These are phyloP conservation scores for Chromoteleia sp. DNA, from an alignment of 2,888 invertebrate species.

Conservation along the genomic window DNA sequence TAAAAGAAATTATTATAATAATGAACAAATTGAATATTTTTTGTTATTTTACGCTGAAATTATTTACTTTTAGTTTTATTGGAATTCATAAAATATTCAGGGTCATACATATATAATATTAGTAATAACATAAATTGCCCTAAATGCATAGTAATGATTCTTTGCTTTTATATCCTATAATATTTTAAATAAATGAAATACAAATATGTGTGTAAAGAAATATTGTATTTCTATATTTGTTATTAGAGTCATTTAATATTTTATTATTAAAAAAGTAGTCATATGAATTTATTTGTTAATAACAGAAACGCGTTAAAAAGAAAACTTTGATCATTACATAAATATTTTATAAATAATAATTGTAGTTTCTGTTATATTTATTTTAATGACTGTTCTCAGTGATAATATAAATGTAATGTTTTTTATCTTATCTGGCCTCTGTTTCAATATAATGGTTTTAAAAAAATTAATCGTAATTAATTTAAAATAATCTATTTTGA, in stretches of 20 bases:
- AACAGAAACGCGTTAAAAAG: no score
- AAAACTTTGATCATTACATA: no score
- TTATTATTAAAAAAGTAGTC: no score
- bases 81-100: slow-evolving; percentile 22
- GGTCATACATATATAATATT: slow-evolving; percentile 2
- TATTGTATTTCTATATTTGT: no score
- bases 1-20: slow-evolving; percentile 18
- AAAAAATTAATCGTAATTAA: no score
- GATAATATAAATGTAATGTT: not conserved
- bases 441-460: no score
- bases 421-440: not conserved
- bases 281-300: no score
- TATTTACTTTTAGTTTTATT: slow-evolving; percentile 28
- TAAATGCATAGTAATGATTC: slow-evolving; percentile 5
- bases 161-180: not conserved
- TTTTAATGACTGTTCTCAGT: not conserved
- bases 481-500: no score
- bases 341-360: not conserved
- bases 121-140: slow-evolving; percentile 9
- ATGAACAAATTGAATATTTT: not conserved
- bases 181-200: no score
- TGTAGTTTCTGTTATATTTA: not conserved
- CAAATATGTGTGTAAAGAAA: no score
- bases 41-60: not conserved
- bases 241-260: no score